A percentile compares a stretch with the other conserved stretches of the same genome.
Evolutionary conservation across 2,888 invertebrate species (phyloP).

Genomic region (Agapostemon virescens): DNA sequence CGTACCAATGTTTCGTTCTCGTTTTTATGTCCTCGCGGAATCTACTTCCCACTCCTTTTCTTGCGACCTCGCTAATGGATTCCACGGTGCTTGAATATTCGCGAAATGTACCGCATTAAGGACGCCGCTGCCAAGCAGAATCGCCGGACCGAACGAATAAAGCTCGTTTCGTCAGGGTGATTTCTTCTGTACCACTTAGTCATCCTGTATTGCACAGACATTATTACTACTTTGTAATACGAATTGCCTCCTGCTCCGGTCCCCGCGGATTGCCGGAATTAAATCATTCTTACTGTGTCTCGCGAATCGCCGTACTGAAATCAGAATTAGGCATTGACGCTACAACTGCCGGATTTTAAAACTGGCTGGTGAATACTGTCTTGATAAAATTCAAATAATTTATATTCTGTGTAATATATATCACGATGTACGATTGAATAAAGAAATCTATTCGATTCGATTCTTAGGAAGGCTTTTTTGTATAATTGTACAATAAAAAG

Average conservation of each 20-base stretch:
- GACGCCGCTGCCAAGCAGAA: neutral
- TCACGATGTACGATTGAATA: too few species aligned
- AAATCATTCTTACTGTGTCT: neutral
- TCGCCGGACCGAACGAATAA: neutral
- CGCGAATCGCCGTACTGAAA: neutral
- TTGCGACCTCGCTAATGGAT: constrained; percentile 22
- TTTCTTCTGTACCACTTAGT: neutral
- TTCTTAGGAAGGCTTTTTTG: too few species aligned
- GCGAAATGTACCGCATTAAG: constrained; percentile 1
- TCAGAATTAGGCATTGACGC: too few species aligned
- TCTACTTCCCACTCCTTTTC: constrained; percentile 1
- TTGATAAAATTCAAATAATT: too few species aligned
- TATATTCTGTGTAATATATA: too few species aligned
- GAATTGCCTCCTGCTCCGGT: neutral
- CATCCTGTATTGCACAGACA: neutral
- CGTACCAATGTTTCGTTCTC: constrained; percentile 20
- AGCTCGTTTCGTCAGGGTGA: neutral
- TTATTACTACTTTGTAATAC: neutral
- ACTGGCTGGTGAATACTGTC: too few species aligned
- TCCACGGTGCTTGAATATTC: neutral
- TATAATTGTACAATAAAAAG: too few species aligned
- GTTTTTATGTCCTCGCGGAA: neutral
- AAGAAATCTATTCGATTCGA: too few species aligned
- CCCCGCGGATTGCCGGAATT: neutral
- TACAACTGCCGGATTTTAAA: too few species aligned